Evolutionary conservation across 2,888 invertebrate species (phyloP), one percentile per base, ranked within the genome.

Genomic region (Scelioninae gen. 1): DNA sequence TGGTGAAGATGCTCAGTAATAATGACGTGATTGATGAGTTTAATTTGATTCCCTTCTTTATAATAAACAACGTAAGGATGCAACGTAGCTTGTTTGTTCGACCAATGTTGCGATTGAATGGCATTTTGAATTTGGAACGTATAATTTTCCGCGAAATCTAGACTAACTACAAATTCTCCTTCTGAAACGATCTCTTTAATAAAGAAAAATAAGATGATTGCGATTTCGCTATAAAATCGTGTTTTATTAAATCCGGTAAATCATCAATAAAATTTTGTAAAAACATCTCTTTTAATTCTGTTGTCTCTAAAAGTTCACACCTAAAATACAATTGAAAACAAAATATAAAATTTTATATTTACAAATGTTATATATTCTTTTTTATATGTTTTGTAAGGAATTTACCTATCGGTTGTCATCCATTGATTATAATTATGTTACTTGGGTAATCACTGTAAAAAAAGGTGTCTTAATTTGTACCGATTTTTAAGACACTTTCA

Each of bases 131-230:
- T 15, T 5, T 29, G 31, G 15, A 29, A 62, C 7, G 62, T 62
- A 15, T 62, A 62, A 45, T 62, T 62, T 62, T 62, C 62, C 1
- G 62, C 43, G 13, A 45, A 62, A 31, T 62, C 62, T 4, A 62
- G 16, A 45, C 62, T 45, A 45, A 62, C 45, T 0, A 62, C 11
- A 10, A 45, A 62, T 62, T 62, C 45, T 58, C 58, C 58, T 40
- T 38, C 16, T 8, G 23, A 6, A 10, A 58, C 2, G 10, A 34
- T 75, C 34, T 75, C 40, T 13, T 58, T 58, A 4, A 16, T 58
- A 11, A 23, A 10, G 7, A 40, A 0, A 45, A 62, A 62, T 62
- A 62, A 13, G 15, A 13, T 5, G 62, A 23, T 45, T 62, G 62
- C 8, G 45, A 62, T 13, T 43, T 45, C 9, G 62, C 40, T 7